Conservation (phyloP, 2,113 vertebrate genomes). For the Pantherophis guttatus region DNA sequence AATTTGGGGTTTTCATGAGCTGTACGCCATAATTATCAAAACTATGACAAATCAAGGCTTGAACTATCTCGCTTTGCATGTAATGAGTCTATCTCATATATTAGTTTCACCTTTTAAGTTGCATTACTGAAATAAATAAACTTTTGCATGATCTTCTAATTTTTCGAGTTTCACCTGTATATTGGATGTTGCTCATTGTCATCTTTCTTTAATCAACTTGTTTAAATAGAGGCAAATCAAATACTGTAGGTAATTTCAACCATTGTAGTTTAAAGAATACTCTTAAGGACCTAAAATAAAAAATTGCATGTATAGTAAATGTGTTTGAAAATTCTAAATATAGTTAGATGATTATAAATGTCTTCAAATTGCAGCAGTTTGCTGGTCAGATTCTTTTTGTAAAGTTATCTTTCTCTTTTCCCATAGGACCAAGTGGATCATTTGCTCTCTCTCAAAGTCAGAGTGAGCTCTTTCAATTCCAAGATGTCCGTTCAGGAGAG, state of each 20-base stretch:
- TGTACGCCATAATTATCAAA: no score
- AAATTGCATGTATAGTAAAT: neutral
- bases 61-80: no score
- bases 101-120: no score
- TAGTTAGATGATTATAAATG: neutral
- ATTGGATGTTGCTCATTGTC: neutral
- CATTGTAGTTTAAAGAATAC: neutral
- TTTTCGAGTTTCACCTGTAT: no score
- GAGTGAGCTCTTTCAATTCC: constrained; percentile 88
- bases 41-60: no score
- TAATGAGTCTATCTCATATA: no score
- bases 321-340: neutral
- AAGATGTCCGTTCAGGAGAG: constrained; percentile 82
- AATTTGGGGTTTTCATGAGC: no score
- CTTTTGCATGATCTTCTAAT: no score
- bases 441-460: constrained; percentile 82
- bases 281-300: neutral
- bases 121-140: no score
- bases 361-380: neutral
- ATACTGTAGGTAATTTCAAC: neutral
- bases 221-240: neutral
- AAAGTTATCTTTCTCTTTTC: neutral
- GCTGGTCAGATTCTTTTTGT: constrained; percentile 9
- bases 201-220: neutral
- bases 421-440: constrained; percentile 91